These are phyloP conservation scores for Drosophila koepferae DNA, from an alignment of 2,888 invertebrate genomes.

Conservation along the genomic window DNA sequence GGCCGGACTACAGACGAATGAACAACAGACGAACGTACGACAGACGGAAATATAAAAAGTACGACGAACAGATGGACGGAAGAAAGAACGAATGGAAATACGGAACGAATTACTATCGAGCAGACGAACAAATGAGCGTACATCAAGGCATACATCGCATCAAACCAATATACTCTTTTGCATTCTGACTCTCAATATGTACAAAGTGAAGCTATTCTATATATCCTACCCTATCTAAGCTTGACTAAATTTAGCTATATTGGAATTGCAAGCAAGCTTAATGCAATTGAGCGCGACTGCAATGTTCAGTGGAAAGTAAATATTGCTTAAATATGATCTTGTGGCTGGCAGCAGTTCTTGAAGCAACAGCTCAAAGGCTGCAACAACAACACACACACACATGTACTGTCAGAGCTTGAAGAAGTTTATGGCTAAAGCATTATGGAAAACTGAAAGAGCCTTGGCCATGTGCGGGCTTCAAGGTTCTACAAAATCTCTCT, in stretches of 20 bases:
- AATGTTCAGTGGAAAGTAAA: neutral
- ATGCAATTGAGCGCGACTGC: neutral
- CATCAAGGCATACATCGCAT: neutral
- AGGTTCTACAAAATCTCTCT: neutral
- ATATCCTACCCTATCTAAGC: neutral
- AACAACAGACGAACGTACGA: neutral
- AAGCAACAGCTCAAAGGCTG: conserved; percentile 2
- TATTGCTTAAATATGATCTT: neutral
- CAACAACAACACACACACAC: neutral
- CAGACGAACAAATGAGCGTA: neutral
- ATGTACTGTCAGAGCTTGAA: neutral
- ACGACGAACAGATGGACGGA: neutral
- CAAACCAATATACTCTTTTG: neutral
- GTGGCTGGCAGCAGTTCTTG: neutral
- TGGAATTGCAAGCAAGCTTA: neutral
- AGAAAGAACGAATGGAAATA: neutral
- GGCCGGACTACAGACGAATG: neutral
- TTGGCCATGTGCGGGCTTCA: conserved; percentile 4
- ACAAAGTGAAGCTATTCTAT: neutral
- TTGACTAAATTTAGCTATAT: neutral
- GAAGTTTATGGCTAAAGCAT: conserved; percentile 9
- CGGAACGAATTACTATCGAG: too few species aligned
- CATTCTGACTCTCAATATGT: neutral
- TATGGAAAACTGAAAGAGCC: conserved; percentile 11
- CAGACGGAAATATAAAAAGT: neutral